A percentile compares a stretch with the other conserved stretches of the same genome.
phyloP scores from a whole-genome alignment of 92 coral and sea anemone genomes.

The Parazoanthus atlanticus region DNA sequence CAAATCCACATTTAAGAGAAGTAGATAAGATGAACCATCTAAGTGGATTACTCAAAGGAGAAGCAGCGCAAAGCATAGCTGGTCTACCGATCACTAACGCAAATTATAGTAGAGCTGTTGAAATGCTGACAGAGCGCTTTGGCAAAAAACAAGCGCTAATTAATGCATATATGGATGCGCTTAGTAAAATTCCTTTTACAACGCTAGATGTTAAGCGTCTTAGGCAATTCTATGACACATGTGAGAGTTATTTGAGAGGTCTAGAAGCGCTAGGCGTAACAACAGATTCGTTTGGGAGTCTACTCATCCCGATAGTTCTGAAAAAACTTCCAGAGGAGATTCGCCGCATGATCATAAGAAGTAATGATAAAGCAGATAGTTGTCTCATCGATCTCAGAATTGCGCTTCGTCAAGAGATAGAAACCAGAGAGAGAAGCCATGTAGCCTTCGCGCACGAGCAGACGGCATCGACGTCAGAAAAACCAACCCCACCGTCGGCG shows the following conservation, averaged over 20 bases:
- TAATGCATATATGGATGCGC: conserved; percentile 11
- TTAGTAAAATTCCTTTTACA: neutral
- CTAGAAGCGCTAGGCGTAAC: neutral
- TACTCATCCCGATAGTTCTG: neutral
- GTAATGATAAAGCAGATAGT: neutral
- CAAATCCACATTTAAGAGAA: conserved; percentile 44
- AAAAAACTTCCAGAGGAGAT: neutral
- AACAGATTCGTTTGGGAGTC: neutral
- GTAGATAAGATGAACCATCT: conserved; percentile 51
- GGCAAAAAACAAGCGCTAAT: neutral
- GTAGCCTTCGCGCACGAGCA: too few species aligned
- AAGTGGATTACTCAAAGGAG: conserved; percentile 43
- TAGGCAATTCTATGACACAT: neutral
- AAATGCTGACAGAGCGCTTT: neutral
- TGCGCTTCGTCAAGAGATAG: neutral
- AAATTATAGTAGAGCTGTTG: neutral
- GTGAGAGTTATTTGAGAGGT: neutral
- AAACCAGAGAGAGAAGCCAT: neutral
- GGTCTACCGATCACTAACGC: neutral
- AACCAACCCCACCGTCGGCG: too few species aligned
- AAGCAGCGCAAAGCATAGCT: conserved; percentile 18
- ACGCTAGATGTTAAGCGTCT: neutral
- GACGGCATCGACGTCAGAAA: too few species aligned
- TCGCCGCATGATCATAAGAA: neutral
- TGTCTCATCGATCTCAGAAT: neutral